A percentile compares a stretch with the other conserved stretches of the same genome.
phyloP scores from a whole-genome alignment of 2,888 invertebrate species.

The Pyrrhosoma nymphula region DNA sequence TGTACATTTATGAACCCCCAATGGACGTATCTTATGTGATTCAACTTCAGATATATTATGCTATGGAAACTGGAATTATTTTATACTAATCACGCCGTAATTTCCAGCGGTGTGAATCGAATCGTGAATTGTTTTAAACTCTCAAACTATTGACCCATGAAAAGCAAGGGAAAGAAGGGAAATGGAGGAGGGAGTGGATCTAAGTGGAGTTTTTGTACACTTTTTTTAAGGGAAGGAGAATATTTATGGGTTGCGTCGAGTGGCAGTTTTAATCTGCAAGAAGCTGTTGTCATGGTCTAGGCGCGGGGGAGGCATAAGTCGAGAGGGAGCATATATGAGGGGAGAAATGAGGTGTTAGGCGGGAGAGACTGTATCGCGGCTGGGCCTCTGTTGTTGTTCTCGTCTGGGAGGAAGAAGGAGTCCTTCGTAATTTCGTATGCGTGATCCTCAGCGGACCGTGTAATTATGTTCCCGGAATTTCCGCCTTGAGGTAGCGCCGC shows the following conservation, averaged over 20 bases:
- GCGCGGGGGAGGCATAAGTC: not conserved
- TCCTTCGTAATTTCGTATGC: constrained; percentile 58
- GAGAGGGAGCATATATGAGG: not conserved
- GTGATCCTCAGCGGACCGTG: constrained; percentile 59
- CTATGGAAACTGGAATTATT: not conserved
- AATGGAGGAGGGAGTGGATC: not conserved
- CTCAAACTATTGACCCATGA: no score
- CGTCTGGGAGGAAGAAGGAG: not conserved
- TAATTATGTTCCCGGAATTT: constrained; percentile 65
- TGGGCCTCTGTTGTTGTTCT: not conserved
- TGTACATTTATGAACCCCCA: no score
- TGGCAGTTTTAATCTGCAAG: not conserved
- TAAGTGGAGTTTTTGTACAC: not conserved
- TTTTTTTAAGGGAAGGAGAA: not conserved
- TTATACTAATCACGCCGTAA: not conserved
- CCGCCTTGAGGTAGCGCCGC: constrained; percentile 61
- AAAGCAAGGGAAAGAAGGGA: no score
- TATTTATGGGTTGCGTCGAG: not conserved
- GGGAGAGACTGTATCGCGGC: not conserved
- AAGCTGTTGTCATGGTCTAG: not conserved
- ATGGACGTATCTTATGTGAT: no score
- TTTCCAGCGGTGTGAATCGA: not conserved
- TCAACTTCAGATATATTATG: no score
- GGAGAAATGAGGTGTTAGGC: not conserved
- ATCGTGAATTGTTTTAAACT: not conserved